Conservation (phyloP, 23 tunicate species). For the Halocynthia roretzi region DNA sequence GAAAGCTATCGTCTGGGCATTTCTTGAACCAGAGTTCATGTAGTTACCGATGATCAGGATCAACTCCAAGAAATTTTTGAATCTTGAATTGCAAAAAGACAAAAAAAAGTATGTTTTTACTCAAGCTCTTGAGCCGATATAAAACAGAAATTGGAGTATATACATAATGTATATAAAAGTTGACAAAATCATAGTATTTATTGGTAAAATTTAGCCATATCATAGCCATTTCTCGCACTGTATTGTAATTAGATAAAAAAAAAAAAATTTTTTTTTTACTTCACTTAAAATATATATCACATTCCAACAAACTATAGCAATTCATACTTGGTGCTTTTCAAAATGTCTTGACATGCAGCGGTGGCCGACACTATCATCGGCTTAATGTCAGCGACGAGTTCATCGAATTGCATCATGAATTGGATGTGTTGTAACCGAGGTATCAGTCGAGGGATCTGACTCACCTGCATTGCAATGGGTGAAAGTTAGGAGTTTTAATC, state of each 20-base stretch:
- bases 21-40: slow-evolving; percentile 94
- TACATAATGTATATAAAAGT: no score
- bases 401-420: slow-evolving; percentile 86
- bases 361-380: slow-evolving; percentile 90
- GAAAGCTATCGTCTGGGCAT: slow-evolving; percentile 84
- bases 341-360: slow-evolving; percentile 76
- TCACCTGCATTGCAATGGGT: slow-evolving; percentile 20
- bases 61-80: slow-evolving; percentile 71
- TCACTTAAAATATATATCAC: not conserved
- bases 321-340: slow-evolving; percentile 38
- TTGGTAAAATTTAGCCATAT: no score
- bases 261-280: not conserved
- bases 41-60: slow-evolving; percentile 87
- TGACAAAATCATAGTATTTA: no score
- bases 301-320: not conserved
- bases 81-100: slow-evolving; percentile 20
- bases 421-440: slow-evolving; percentile 72
- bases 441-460: slow-evolving; percentile 48
- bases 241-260: not conserved
- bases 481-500: not conserved
- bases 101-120: not conserved
- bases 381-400: slow-evolving; percentile 78
- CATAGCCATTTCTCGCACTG: no score
- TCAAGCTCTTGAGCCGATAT: not conserved
- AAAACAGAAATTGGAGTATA: no score